Base-by-base conservation (phyloP, 2,113 vertebrate genomes). In the Oreocharis arfaki region DNA sequence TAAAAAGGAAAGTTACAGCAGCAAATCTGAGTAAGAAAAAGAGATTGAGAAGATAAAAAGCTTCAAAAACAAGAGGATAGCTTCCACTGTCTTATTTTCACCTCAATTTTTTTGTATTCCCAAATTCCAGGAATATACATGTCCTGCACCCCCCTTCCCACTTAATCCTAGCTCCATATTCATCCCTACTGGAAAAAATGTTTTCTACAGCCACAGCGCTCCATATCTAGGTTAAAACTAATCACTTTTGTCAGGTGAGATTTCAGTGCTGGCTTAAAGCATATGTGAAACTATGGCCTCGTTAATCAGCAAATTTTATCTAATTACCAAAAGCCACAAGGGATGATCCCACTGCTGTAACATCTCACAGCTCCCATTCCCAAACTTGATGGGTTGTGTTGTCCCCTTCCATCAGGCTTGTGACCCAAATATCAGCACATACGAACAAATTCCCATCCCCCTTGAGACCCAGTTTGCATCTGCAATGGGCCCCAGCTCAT, bases 251-350 rank as follows among this genome's bases (percentile, higher is more conserved):
- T 76, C 90, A 94, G 39, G 50, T 85, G 89, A 95, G 57, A 76
- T 88, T 73, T 90, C 83, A 93, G 55, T 20, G 39, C 68, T 61
- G 47, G 33, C 83, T 97, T 50, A 81, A 94, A 81, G 63, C 5
- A 0, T 59, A 46, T 27, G 76, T 63, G 82, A 90, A 93, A 80
- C 44, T n/a, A 59, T n/a, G 83, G 88, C 90, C 91, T 92, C 56
- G 28, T 95, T 96, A 94, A 94, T 68, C 80, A 94, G 93, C 50
- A 84, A 75, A 79, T 89, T 95, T 94, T 57, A 87, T 27, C 93
- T 95, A 92, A 95, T 95, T 95, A 96, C 61, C 32, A 78, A 44
- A n/a, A 96, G 65, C 87, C 95, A 89, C 92, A 87, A 92, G 94
- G 89, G 94, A 96, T 79, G 77, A 84, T n/a, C 73, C 80, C 14